Base-by-base conservation (phyloP, 2,113 vertebrate species). In the Jacana jacana region DNA sequence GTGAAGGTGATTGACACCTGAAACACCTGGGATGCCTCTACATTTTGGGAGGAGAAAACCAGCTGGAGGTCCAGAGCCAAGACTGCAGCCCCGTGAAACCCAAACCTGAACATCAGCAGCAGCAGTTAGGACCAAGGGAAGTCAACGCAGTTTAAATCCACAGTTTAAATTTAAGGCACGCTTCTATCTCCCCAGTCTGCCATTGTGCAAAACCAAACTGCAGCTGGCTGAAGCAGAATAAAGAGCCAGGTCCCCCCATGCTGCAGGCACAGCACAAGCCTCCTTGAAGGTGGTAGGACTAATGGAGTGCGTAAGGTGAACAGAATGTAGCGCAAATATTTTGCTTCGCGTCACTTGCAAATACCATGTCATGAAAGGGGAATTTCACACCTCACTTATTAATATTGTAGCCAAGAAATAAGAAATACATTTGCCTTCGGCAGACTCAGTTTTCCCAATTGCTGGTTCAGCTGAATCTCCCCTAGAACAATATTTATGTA, bases 401-500 rank as follows among this genome's bases (percentile, higher is more conserved):
- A 96, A 96, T 87, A 97, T 48, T 81, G 89, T 88, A 86, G 71
- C 60, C 73, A 95, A 92, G 81, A 95, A 93, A 76, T 60, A 95
- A 88, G 64, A 96, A 97, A 81, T 86, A 88, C 52, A 20, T 90
- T 78, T 94, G 46, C 51, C 78, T 95, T 95, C 83, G 91, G 75
- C 23, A 11, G 52, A 89, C 48, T 97, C 85, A 35, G 52, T 94
- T 97, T 91, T 92, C 95, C 88, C 68, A 88, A 37, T 86, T 96
- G 88, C 95, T 96, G 78, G 81, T 97, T 97, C 96, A 97, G 89
- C 93, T 94, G 72, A 96, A 88, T 94, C 61, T 39, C 77, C 92
- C 77, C 33, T 89, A 83, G 92, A 96, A 96, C 70, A 92, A 69
- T 95, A 96, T 97, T 98, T 98, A 96, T 93, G 85, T 94, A 96